Conservation (phyloP, 2,113 vertebrate genomes). For the Rhea americana region DNA sequence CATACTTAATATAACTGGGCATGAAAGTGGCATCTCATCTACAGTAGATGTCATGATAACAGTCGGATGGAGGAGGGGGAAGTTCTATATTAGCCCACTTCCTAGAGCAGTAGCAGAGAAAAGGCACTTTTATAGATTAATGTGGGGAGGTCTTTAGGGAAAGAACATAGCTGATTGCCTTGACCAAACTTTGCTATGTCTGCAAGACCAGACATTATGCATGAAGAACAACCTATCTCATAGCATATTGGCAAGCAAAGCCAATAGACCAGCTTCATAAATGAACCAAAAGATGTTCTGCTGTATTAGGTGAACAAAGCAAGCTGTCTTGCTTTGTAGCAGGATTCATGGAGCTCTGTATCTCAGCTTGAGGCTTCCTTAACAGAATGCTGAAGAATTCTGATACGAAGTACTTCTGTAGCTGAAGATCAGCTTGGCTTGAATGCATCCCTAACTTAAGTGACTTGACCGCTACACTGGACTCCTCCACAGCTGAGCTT, state of each 20-base stretch:
- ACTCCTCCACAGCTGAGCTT: not conserved
- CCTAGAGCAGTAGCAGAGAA: not conserved
- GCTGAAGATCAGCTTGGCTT: not conserved
- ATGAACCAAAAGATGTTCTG: not conserved
- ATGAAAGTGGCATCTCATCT: not conserved
- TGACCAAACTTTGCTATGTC: not conserved
- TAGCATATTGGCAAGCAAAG: not conserved
- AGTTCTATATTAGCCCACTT: not conserved
- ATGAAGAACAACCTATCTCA: not conserved
- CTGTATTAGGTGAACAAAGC: not conserved
- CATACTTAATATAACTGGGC: not conserved
- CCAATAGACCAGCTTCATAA: not conserved
- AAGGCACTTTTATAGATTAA: not conserved
- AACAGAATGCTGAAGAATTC: not conserved
- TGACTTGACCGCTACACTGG: not conserved
- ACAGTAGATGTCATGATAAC: not conserved
- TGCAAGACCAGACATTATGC: not conserved
- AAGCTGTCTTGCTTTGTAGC: not conserved
- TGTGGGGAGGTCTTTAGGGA: not conserved
- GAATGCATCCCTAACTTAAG: not conserved
- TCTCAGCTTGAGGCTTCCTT: not conserved
- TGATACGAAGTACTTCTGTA: not conserved
- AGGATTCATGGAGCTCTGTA: not conserved
- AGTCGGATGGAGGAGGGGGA: not conserved
- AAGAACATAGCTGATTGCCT: not conserved